Percentiles rank a stretch among this genome's conserved stretches.
These are phyloP conservation scores for Rhabdornis inornatus DNA, from an alignment of 2,113 vertebrate genomes.

Conservation along the genomic window DNA sequence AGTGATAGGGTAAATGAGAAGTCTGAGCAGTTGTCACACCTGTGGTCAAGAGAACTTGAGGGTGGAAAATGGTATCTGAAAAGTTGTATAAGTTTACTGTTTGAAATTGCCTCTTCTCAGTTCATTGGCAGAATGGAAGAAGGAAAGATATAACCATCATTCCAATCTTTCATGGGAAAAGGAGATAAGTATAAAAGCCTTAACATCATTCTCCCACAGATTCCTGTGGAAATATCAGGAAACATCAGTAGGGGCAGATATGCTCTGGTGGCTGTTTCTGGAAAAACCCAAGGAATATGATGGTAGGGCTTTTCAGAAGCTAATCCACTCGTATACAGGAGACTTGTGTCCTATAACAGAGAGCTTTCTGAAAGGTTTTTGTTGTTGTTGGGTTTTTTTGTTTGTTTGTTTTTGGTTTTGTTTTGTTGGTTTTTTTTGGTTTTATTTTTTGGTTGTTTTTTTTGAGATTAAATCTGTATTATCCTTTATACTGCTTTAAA, in stretches of 20 bases:
- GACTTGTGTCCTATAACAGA: background rate
- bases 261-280: background rate
- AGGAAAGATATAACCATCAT: background rate
- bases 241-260: background rate
- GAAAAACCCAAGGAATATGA: background rate
- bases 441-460: too few species aligned
- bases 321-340: background rate
- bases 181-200: background rate
- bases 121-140: background rate
- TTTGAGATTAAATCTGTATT: background rate
- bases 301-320: background rate
- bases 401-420: too few species aligned
- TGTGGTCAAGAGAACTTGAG: background rate
- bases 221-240: background rate
- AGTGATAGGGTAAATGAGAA: background rate
- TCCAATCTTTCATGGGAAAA: background rate
- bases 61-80: background rate
- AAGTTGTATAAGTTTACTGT: background rate
- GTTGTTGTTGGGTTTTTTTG: too few species aligned
- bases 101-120: background rate
- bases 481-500: background rate
- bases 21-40: background rate
- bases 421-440: too few species aligned
- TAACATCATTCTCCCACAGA: background rate
- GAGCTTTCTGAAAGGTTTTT: background rate